Evolutionary conservation across 2,113 vertebrate genomes (phyloP).

Genomic region (Podarcis cretensis): DNA sequence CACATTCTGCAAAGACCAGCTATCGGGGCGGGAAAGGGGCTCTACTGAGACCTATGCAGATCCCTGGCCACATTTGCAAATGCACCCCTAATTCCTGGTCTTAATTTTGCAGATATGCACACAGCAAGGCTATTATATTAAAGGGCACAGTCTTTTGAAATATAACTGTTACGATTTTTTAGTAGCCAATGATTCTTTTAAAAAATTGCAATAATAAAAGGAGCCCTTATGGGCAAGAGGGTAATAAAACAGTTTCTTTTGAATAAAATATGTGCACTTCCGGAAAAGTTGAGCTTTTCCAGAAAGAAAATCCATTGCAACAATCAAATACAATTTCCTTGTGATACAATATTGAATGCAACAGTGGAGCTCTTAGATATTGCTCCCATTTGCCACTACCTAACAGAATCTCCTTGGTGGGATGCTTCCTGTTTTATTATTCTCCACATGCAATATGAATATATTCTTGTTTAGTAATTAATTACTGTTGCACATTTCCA

Average conservation of each 20-base stretch:
- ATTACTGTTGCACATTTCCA: slow-evolving; percentile 67
- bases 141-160: slow-evolving; percentile 1
- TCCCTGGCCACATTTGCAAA: too few species aligned
- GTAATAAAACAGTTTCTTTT: slow-evolving; percentile 50
- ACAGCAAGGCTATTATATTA: slow-evolving; percentile 35
- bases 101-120: slow-evolving; percentile 28
- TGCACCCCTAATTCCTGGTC: neutral
- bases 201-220: slow-evolving; percentile 26
- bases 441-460: slow-evolving; percentile 56
- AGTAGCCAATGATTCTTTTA: slow-evolving; percentile 20
- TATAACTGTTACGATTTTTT: slow-evolving; percentile 2
- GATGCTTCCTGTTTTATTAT: slow-evolving; percentile 35
- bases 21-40: neutral
- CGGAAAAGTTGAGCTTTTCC: slow-evolving; percentile 28
- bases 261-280: slow-evolving; percentile 43
- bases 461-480: slow-evolving; percentile 64
- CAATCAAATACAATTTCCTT: slow-evolving; percentile 17
- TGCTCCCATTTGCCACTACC: slow-evolving; percentile 13
- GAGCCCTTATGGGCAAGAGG: slow-evolving; percentile 28
- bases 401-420: slow-evolving; percentile 32
- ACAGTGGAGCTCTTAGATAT: neutral
- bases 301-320: slow-evolving; percentile 43
- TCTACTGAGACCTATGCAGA: neutral
- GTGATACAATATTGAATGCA: neutral
- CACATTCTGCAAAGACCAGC: neutral